Evolutionary conservation across 2,888 invertebrate genomes (phyloP).

Genomic region (Junonia oenone): DNA sequence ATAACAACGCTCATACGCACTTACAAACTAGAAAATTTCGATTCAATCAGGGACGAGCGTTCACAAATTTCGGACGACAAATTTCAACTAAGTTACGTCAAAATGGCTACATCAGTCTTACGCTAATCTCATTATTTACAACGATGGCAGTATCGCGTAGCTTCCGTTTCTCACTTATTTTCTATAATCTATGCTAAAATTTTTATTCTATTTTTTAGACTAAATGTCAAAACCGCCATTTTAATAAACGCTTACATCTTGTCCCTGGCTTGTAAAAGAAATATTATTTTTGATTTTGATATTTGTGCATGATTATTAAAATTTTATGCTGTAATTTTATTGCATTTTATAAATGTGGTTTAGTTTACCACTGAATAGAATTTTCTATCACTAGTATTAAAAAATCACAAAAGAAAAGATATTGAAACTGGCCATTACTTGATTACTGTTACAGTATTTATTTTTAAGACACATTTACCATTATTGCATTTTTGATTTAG

Average conservation of each 20-base stretch:
- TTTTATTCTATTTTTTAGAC: neutral
- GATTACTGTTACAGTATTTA: too few species aligned
- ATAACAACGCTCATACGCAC: conserved; percentile 6
- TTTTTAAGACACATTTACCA: too few species aligned
- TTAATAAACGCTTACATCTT: neutral
- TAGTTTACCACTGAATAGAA: too few species aligned
- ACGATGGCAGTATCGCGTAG: conserved; percentile 69
- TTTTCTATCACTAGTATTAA: too few species aligned
- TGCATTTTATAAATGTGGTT: too few species aligned
- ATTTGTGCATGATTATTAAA: too few species aligned
- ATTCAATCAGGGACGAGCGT: conserved; percentile 61
- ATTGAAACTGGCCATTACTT: too few species aligned
- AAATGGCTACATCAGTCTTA: conserved; percentile 41
- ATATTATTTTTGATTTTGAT: too few species aligned
- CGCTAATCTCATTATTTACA: conserved; percentile 57
- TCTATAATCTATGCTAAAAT: conserved; percentile 14
- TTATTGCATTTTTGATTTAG: too few species aligned
- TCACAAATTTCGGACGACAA: conserved; percentile 56
- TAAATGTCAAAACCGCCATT: neutral
- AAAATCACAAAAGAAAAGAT: too few species aligned
- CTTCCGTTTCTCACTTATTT: conserved; percentile 46
- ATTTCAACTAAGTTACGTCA: conserved; percentile 31
- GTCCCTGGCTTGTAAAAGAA: too few species aligned
- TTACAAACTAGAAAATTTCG: conserved; percentile 45
- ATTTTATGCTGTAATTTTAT: too few species aligned